Conservation (phyloP, 2,113 vertebrate genomes). For the Camelus bactrianus region DNA sequence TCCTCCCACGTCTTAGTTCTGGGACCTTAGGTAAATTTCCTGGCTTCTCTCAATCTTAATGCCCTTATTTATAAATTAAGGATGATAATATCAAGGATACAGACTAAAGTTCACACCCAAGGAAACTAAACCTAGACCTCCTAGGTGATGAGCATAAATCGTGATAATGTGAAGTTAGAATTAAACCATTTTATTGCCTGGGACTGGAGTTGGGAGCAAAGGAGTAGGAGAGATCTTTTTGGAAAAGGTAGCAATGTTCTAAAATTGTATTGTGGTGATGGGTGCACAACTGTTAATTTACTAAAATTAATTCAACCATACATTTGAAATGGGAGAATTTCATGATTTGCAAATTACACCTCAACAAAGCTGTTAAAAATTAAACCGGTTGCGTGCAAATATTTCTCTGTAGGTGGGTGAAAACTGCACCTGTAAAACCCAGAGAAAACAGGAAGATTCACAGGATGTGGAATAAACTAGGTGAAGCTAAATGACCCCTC, state of each 20-base stretch:
- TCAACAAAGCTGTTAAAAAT: background rate
- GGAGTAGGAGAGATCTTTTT: background rate
- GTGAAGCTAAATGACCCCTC: background rate
- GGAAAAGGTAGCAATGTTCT: background rate
- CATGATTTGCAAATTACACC: slow-evolving; percentile 9
- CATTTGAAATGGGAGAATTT: background rate
- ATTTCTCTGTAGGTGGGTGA: background rate
- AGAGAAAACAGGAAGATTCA: background rate
- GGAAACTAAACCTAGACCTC: background rate
- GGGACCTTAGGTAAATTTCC: slow-evolving; percentile 19
- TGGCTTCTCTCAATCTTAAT: slow-evolving; percentile 42
- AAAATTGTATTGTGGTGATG: background rate
- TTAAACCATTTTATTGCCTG: background rate
- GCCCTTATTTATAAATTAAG: slow-evolving; percentile 61
- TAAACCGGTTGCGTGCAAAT: background rate
- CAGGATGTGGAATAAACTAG: background rate
- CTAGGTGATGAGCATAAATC: background rate
- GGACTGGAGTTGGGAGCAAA: background rate
- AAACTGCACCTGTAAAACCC: background rate
- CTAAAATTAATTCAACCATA: background rate
- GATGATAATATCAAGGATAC: background rate
- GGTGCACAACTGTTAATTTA: background rate
- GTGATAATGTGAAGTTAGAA: background rate
- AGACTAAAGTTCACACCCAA: background rate
- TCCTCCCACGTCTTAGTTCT: slow-evolving; percentile 19